Conservation (phyloP, 2,888 invertebrate genomes). For the Hemaris fuciformis region DNA sequence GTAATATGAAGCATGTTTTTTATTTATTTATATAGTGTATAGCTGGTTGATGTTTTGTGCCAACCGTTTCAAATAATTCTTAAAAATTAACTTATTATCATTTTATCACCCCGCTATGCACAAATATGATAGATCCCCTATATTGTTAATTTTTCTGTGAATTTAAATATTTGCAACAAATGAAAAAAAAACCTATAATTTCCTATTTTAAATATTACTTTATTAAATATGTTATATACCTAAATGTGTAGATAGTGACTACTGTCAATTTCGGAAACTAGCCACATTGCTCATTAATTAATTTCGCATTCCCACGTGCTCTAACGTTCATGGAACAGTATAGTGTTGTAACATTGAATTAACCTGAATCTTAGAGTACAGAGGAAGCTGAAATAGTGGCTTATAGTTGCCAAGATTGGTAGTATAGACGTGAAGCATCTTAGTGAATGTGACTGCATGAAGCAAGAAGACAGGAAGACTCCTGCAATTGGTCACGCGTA, state of each 20-base stretch:
- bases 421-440: conserved; percentile 10
- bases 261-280: conserved; percentile 1
- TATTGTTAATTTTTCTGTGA: neutral
- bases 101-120: neutral
- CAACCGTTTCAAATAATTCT: too few species aligned
- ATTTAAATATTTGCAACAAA: neutral
- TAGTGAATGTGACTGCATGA: too few species aligned
- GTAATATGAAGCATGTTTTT: neutral
- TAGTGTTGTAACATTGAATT: neutral
- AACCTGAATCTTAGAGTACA: neutral
- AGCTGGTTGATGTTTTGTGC: neutral
- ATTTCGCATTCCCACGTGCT: conserved; percentile 9
- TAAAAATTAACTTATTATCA: too few species aligned
- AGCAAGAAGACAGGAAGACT: conserved; percentile 35
- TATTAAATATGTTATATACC: neutral
- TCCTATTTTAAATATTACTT: neutral
- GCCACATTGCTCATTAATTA: neutral
- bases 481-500: conserved; percentile 93
- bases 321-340: neutral
- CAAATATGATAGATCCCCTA: neutral
- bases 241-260: neutral
- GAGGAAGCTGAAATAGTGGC: neutral
- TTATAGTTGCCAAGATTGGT: neutral
- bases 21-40: neutral
- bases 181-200: neutral